Percentiles rank a stretch among this genome's conserved stretches.
phyloP scores from a whole-genome alignment of 2,113 vertebrate species.

The Notarius quadriscutis region DNA sequence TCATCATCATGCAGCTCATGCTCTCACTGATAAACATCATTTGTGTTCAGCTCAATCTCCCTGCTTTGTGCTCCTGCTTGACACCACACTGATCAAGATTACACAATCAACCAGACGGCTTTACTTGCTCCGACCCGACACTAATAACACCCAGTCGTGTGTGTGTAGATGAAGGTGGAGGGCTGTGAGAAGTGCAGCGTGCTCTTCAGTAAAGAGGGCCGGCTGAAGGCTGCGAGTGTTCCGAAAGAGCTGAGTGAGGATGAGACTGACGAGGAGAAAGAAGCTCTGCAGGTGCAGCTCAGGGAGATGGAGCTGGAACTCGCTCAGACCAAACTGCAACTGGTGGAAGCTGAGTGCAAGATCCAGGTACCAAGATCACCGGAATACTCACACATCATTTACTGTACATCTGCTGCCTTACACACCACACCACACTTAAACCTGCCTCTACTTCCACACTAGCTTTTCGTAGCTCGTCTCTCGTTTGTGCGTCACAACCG shows the following conservation, averaged over 20 bases:
- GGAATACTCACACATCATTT: neutral
- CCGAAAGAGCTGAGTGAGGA: conserved; percentile 77
- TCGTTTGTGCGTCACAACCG: neutral
- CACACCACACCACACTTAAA: neutral
- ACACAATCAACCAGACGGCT: neutral
- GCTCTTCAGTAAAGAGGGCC: conserved; percentile 83
- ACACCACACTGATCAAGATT: neutral
- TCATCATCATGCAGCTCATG: neutral
- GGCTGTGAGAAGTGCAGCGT: conserved; percentile 84
- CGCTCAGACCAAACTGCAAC: conserved; percentile 96
- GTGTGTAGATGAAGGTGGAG: conserved; percentile 81
- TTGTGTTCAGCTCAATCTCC: conserved; percentile 8
- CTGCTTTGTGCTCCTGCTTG: neutral
- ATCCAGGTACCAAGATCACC: conserved; percentile 83
- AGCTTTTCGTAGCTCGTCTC: neutral
- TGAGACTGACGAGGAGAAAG: conserved; percentile 92
- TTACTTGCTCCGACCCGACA: neutral
- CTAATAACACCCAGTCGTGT: conserved; percentile 17
- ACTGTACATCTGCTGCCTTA: neutral
- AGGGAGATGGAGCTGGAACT: conserved; percentile 97
- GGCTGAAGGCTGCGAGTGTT: conserved; percentile 71
- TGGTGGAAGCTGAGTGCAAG: conserved; percentile 98
- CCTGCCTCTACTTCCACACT: neutral
- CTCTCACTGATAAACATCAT: neutral
- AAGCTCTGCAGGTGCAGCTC: conserved; percentile 89